A percentile compares a stretch with the other conserved stretches of the same genome.
These are phyloP conservation scores for Circaetus gallicus DNA, from an alignment of 2,113 vertebrate genomes.

Conservation along the genomic window DNA sequence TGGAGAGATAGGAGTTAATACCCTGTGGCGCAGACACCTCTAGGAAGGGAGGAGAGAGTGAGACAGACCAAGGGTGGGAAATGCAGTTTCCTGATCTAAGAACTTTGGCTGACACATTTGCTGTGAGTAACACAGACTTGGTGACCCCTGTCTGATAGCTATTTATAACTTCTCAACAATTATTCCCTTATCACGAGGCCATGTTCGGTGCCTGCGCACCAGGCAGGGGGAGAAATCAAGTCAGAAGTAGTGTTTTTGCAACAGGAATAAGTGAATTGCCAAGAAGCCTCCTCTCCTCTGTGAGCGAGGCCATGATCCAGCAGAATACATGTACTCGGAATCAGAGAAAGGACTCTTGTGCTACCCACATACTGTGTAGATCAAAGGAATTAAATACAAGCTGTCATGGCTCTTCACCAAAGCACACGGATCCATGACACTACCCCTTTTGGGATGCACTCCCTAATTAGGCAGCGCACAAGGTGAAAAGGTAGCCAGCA, in stretches of 20 bases:
- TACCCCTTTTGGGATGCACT: neutral
- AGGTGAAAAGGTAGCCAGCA: neutral
- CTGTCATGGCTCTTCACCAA: neutral
- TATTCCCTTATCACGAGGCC: neutral
- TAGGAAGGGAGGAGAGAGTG: neutral
- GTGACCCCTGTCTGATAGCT: constrained; percentile 8
- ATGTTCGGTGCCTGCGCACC: neutral
- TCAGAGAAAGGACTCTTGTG: neutral
- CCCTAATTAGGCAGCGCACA: neutral
- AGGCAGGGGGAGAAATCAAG: neutral
- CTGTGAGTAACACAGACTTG: neutral
- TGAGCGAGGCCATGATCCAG: neutral
- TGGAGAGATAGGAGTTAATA: neutral
- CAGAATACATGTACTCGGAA: neutral
- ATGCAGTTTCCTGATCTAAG: constrained; percentile 17
- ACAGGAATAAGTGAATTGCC: neutral
- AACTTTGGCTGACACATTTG: constrained; percentile 18
- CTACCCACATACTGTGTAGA: neutral
- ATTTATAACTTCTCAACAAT: constrained; percentile 14
- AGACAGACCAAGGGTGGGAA: neutral
- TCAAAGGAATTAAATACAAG: neutral
- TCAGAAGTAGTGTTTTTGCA: neutral
- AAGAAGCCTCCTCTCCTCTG: neutral
- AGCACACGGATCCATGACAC: neutral
- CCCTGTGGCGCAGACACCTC: neutral